Conservation (phyloP, 1,140 invertebrate species). For the Melanaphis sacchari region DNA sequence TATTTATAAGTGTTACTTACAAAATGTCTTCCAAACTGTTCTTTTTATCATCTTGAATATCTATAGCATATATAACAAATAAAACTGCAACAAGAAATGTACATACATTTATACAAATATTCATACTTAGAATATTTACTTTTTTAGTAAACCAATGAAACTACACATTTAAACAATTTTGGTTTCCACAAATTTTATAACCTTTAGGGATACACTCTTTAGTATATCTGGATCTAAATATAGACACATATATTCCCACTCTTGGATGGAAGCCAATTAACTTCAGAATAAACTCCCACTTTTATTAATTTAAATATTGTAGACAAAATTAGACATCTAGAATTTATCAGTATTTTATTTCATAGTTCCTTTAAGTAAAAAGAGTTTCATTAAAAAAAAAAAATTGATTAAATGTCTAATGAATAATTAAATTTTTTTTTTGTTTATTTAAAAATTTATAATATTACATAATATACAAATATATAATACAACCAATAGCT, state of each 20-base stretch:
- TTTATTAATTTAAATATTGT: conserved; percentile 12
- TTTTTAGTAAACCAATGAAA: not conserved
- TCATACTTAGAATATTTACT: conserved; percentile 31
- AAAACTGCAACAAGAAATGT: conserved; percentile 24
- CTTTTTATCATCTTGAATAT: conserved; percentile 42
- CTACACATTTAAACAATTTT: not conserved
- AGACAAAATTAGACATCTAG: conserved; percentile 10
- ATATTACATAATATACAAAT: not conserved
- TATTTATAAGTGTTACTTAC: not conserved
- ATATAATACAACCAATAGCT: not conserved
- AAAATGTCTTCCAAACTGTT: conserved; percentile 37
- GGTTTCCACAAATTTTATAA: conserved; percentile 3
- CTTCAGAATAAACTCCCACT: not conserved
- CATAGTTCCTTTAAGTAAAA: not conserved
- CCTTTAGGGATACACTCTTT: conserved; percentile 1
- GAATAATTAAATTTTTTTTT: not conserved
- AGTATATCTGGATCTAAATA: conserved; percentile 31
- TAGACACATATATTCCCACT: conserved; percentile 48
- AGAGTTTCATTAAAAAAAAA: not conserved
- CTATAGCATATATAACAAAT: conserved; percentile 36
- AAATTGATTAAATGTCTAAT: not conserved
- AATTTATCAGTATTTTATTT: not conserved
- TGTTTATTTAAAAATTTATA: not conserved
- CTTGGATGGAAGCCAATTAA: conserved; percentile 47
- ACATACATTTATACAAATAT: conserved; percentile 20